phyloP scores from a whole-genome alignment of 2,797 vertebrate species.

The Alcedo atthis region DNA sequence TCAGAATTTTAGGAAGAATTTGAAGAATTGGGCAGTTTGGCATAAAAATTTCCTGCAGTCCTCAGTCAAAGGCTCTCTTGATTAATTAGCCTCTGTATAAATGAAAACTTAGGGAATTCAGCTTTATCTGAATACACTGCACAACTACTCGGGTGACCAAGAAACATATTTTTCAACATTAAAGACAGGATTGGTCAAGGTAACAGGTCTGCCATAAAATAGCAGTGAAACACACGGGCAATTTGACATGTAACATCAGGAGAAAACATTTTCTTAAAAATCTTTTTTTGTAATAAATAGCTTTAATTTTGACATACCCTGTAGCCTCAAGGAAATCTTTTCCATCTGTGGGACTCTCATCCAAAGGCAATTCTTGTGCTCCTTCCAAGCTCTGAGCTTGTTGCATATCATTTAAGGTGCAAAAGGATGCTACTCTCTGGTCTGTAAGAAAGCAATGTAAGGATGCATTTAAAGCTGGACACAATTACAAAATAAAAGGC shows the following conservation, averaged over 20 bases:
- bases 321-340: conserved; percentile 83
- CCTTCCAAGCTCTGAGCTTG: conserved; percentile 86
- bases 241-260: neutral
- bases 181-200: neutral
- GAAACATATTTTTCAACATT: neutral
- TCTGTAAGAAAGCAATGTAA: conserved; percentile 78
- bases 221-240: neutral
- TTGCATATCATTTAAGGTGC: conserved; percentile 92
- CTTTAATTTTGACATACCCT: conserved; percentile 79
- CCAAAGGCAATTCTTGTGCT: conserved; percentile 85
- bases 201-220: neutral
- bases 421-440: conserved; percentile 93
- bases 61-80: neutral
- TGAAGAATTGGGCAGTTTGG: neutral
- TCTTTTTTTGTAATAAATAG: neutral
- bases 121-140: neutral
- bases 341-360: conserved; percentile 84
- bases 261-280: neutral
- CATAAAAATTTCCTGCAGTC: neutral
- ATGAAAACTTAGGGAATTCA: neutral
- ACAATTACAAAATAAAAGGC: neutral
- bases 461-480: neutral
- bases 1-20: neutral
- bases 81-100: neutral
- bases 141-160: neutral